phyloP scores from a whole-genome alignment of 2,113 vertebrate genomes.

The Urocitellus parryii region DNA sequence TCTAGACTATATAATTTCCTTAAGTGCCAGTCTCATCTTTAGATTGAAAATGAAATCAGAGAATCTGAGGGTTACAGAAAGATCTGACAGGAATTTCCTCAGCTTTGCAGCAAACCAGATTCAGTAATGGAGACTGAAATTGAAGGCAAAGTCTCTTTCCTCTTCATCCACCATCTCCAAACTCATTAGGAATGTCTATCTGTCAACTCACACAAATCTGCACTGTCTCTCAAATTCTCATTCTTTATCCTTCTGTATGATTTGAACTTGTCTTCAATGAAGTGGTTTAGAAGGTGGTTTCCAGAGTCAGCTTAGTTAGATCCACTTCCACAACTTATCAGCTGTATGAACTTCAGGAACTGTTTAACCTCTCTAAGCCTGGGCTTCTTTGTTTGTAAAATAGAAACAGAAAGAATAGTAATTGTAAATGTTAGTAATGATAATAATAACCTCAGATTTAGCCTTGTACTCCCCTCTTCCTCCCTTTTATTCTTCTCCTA shows the following conservation, averaged over 20 bases:
- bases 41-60: background rate
- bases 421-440: background rate
- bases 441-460: background rate
- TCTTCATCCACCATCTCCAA: background rate
- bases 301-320: background rate
- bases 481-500: slow-evolving; percentile 5
- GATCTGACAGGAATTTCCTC: background rate
- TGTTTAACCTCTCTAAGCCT: background rate
- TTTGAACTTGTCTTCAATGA: background rate
- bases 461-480: background rate
- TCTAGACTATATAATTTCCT: background rate
- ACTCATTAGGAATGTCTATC: background rate
- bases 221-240: background rate
- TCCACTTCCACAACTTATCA: background rate
- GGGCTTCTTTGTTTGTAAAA: background rate
- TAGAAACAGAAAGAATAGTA: background rate
- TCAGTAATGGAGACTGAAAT: background rate
- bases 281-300: background rate
- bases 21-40: background rate
- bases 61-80: background rate
- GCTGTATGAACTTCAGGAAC: background rate
- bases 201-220: background rate
- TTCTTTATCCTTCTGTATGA: background rate
- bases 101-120: background rate
- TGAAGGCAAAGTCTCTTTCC: background rate